Evolutionary conservation across 2,797 vertebrate genomes (phyloP).

Genomic region (Acomys russatus): DNA sequence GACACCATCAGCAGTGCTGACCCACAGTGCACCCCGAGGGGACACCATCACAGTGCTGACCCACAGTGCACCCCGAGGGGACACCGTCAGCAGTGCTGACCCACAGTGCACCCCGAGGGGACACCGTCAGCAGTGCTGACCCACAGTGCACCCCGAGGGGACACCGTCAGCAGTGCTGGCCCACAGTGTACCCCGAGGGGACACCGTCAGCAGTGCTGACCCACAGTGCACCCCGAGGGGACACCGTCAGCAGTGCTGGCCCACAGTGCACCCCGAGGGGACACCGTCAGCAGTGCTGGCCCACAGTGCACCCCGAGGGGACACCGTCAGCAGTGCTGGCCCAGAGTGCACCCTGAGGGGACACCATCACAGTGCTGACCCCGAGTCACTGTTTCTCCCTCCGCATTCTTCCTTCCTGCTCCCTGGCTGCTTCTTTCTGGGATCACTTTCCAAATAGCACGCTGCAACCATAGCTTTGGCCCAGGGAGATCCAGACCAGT

Average conservation of each 20-base stretch:
- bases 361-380: background rate
- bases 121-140: background rate
- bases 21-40: accelerated
- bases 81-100: background rate
- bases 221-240: no score
- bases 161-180: background rate
- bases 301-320: no score
- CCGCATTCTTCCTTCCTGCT: background rate
- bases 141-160: no score
- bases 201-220: background rate
- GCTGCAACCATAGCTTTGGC: background rate
- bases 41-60: background rate
- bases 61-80: no score
- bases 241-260: background rate
- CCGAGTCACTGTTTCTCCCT: background rate
- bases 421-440: background rate
- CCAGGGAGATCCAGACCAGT: background rate
- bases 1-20: no score
- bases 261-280: no score
- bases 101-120: no score
- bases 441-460: background rate
- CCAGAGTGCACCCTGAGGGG: accelerated
- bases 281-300: background rate
- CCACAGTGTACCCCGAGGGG: no score
- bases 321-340: background rate